A percentile compares a stretch with the other conserved stretches of the same genome.
Evolutionary conservation across 37 sponge, comb jelly and placozoan species (phyloP).

Genomic region (Chondrosia reniformis): DNA sequence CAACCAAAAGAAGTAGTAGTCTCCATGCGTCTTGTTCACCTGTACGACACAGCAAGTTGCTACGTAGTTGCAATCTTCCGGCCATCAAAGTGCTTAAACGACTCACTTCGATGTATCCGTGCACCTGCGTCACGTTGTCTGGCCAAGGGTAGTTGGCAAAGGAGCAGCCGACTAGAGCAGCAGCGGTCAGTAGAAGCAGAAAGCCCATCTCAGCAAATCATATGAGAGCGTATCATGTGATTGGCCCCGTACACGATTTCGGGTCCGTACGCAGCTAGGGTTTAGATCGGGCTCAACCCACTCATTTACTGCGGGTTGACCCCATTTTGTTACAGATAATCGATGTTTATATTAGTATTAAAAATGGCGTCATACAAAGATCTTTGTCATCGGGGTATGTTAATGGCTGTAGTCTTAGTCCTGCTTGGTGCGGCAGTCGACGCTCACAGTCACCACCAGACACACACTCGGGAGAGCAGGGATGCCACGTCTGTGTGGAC

Average conservation of each 20-base stretch:
- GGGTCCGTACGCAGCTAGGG: too few species aligned
- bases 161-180: background rate
- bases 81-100: background rate
- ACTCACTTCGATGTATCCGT: constrained; percentile 75
- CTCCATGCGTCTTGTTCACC: constrained; percentile 78
- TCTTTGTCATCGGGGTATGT: too few species aligned
- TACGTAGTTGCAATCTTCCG: background rate
- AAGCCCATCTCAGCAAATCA: background rate
- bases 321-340: too few species aligned
- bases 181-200: background rate
- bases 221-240: constrained; percentile 1
- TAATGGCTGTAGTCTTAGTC: too few species aligned
- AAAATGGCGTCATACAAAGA: too few species aligned
- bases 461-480: background rate
- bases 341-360: too few species aligned
- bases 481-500: constrained; percentile 34
- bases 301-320: too few species aligned
- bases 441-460: background rate
- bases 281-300: too few species aligned
- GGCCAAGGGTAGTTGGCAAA: constrained; percentile 78
- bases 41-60: constrained; percentile 6
- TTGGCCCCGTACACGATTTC: too few species aligned
- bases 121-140: constrained; percentile 76
- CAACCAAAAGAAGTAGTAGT: constrained; percentile 82
- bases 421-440: too few species aligned